A percentile compares a stretch with the other conserved stretches of the same genome.
Conservation (phyloP, 30 jellyfish, hydroid and myxozoan species). For the Hydra vulgaris region DNA sequence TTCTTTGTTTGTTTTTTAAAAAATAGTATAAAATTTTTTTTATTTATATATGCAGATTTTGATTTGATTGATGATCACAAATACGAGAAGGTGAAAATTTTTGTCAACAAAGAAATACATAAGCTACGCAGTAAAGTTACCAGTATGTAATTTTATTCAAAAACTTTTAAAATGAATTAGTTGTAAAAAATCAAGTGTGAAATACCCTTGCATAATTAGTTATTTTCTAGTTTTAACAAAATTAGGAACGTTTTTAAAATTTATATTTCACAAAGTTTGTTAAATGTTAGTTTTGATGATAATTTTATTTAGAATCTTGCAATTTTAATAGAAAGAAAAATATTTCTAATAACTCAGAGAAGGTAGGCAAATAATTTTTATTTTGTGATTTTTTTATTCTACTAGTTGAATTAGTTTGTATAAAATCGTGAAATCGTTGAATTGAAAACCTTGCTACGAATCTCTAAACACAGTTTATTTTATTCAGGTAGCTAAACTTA, state of each 20-base stretch:
- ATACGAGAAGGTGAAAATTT: constrained; percentile 38
- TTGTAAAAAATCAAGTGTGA: background rate
- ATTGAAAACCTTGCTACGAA: no score
- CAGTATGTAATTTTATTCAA: background rate
- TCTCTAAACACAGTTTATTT: no score
- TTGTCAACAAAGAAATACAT: constrained; percentile 36
- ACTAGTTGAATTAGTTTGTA: no score
- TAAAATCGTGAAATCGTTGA: no score
- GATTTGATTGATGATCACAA: constrained; percentile 77
- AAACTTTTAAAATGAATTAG: background rate
- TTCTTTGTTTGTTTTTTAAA: background rate
- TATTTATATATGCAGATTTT: constrained; percentile 37
- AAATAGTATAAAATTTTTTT: no score
- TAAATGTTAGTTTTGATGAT: no score
- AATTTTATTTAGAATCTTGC: background rate
- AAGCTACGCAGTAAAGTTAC: background rate
- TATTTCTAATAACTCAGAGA: background rate
- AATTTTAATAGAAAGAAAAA: background rate
- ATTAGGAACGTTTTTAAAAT: no score
- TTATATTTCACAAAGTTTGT: no score
- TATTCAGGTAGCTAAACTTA: no score
- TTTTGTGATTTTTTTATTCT: background rate
- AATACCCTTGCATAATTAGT: no score
- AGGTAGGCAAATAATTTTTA: background rate
- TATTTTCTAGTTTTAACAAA: no score